Conservation (phyloP, 35 echinoderm and acorn worm genomes). For the Apostichopus japonicus region DNA sequence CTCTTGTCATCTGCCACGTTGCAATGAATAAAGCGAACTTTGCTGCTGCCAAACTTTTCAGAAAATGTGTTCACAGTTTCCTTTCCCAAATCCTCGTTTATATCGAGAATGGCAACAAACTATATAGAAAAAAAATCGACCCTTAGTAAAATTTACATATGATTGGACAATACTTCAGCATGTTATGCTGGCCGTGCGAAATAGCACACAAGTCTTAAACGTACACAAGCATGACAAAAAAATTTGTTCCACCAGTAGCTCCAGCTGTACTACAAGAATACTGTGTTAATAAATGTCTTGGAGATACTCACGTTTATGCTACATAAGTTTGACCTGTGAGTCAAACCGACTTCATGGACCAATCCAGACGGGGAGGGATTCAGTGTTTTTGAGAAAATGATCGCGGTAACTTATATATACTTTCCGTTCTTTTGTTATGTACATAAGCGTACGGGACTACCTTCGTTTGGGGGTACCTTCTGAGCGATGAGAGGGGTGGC, state of each 20-base stretch:
- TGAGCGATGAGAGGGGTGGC: no score
- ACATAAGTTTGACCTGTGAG: no score
- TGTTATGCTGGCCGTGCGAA: neutral
- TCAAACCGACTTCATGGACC: no score
- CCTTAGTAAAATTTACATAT: neutral
- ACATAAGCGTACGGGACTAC: no score
- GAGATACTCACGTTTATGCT: neutral
- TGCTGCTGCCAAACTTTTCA: neutral
- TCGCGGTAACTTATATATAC: no score
- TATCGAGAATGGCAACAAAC: neutral
- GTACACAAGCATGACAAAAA: neutral
- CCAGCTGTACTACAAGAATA: neutral
- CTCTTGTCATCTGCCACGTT: neutral
- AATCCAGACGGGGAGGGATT: no score
- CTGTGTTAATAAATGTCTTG: no score
- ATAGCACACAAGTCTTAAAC: neutral
- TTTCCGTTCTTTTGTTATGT: no score
- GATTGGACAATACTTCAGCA: neutral
- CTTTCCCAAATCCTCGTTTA: neutral
- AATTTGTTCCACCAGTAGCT: neutral
- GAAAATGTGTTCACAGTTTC: neutral
- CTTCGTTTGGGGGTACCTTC: no score
- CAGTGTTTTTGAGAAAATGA: no score
- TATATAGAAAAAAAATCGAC: neutral
- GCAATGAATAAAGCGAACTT: conserved; percentile 12